Evolutionary conservation across 2,888 invertebrate species (phyloP).

Genomic region (Pogonocherus hispidulus): DNA sequence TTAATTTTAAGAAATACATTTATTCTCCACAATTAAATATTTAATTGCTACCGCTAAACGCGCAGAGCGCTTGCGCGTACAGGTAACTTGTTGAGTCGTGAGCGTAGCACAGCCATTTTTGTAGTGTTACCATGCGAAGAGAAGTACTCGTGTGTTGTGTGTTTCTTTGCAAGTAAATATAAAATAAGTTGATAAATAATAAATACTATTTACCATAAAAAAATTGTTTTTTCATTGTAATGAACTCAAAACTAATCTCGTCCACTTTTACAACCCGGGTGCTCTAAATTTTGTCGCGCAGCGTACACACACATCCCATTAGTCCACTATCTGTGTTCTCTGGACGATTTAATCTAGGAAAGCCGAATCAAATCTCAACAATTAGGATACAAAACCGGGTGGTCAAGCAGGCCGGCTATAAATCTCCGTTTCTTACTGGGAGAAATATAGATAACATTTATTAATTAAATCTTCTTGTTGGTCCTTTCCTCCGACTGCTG

Average conservation of each 20-base stretch:
- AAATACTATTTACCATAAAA: too few species aligned
- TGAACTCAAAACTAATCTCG: neutral
- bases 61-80: too few species aligned
- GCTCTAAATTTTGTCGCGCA: neutral
- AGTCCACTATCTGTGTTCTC: constrained; percentile 36
- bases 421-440: constrained; percentile 48
- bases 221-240: neutral
- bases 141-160: too few species aligned
- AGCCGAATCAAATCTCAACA: constrained; percentile 51
- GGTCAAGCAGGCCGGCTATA: constrained; percentile 50
- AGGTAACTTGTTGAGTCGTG: too few species aligned
- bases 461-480: constrained; percentile 29
- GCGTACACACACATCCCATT: constrained; percentile 30
- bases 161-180: too few species aligned
- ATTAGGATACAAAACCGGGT: constrained; percentile 52
- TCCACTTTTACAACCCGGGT: neutral
- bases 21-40: too few species aligned
- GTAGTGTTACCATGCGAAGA: too few species aligned
- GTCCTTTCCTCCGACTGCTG: constrained; percentile 18
- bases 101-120: too few species aligned
- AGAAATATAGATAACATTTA: constrained; percentile 29
- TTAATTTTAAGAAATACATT: too few species aligned
- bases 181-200: too few species aligned
- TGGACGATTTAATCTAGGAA: constrained; percentile 44
- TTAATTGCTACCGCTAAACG: too few species aligned